phyloP scores from a whole-genome alignment of 1,140 invertebrate genomes.

The Aphis gossypii region DNA sequence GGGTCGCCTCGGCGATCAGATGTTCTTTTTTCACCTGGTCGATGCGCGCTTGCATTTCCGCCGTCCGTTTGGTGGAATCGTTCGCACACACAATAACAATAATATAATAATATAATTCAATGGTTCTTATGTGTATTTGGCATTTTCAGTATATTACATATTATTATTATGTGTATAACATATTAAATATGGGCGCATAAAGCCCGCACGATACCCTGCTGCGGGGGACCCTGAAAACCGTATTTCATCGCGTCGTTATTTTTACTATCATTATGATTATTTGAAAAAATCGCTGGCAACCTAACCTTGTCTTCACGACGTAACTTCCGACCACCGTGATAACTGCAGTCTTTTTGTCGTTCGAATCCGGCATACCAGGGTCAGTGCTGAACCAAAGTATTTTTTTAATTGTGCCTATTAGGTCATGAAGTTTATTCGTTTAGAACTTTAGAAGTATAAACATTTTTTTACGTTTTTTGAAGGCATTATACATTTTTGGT shows the following conservation, averaged over 20 bases:
- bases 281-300: background rate
- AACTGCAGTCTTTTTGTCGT: background rate
- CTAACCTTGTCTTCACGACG: background rate
- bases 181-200: background rate
- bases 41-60: background rate
- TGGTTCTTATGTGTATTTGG: background rate
- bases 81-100: background rate
- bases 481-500: background rate
- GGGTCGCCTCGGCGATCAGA: constrained; percentile 28
- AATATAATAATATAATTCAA: constrained; percentile 13
- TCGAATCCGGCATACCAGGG: background rate
- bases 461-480: background rate
- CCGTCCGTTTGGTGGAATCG: constrained; percentile 15
- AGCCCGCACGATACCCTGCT: background rate
- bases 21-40: constrained; percentile 44
- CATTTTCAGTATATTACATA: constrained; percentile 2
- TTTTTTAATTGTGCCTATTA: background rate
- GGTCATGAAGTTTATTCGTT: background rate
- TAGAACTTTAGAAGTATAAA: background rate
- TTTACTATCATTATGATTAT: background rate
- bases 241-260: background rate
- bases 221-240: background rate
- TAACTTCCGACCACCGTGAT: background rate
- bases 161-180: background rate
- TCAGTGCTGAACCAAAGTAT: background rate